phyloP scores from a whole-genome alignment of 2,797 vertebrate genomes.

The Heterohyrax brucei region DNA sequence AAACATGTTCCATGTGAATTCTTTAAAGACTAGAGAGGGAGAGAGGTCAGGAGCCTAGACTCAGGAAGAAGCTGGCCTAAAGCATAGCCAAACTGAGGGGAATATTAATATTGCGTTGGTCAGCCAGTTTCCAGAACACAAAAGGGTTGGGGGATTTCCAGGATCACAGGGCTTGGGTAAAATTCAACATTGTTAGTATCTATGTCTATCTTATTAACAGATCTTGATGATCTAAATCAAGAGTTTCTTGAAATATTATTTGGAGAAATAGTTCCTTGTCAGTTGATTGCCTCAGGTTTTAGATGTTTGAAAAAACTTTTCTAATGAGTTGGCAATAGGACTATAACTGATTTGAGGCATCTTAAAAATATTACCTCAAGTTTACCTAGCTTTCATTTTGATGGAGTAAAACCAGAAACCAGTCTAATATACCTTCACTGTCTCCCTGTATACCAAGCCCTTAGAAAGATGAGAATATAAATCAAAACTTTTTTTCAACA shows the following conservation, averaged over 20 bases:
- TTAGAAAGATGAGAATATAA: constrained; percentile 13
- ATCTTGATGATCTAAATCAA: constrained; percentile 33
- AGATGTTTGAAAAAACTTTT: constrained; percentile 39
- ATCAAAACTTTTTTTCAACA: background rate
- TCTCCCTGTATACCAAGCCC: too few species aligned
- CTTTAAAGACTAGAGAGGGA: too few species aligned
- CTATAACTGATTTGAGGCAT: background rate
- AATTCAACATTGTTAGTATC: too few species aligned
- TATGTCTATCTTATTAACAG: background rate
- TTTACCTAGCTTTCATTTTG: constrained; percentile 39
- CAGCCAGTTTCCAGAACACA: too few species aligned
- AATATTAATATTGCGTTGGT: too few species aligned
- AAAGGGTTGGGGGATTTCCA: too few species aligned
- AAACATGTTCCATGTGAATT: too few species aligned
- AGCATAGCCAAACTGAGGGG: too few species aligned
- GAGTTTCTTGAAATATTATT: constrained; percentile 36
- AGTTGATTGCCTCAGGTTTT: constrained; percentile 22
- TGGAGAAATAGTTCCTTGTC: background rate
- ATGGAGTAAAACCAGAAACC: background rate
- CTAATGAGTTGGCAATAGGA: background rate
- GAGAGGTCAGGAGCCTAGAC: too few species aligned
- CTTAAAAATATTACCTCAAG: constrained; percentile 10
- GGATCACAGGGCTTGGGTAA: too few species aligned
- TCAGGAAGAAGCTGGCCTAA: too few species aligned
- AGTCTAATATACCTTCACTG: background rate